Conservation (phyloP, 1,140 invertebrate genomes). For the Conus ventricosus region DNA sequence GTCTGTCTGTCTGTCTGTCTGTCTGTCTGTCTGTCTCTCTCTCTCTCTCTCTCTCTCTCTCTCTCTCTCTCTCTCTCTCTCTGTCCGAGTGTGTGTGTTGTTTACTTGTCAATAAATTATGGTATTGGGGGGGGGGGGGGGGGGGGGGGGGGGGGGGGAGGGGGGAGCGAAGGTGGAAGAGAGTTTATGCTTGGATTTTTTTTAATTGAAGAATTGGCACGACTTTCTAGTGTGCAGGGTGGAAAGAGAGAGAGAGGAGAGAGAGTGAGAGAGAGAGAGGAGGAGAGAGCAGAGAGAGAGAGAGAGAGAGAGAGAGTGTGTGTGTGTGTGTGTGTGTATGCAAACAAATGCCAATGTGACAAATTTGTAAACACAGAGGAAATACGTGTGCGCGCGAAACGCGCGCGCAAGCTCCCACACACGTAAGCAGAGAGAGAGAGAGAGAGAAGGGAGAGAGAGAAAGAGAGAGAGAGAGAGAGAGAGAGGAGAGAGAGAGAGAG, state of each 20-base stretch:
- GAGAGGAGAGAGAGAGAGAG: slow-evolving; percentile 11
- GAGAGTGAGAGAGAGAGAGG: slow-evolving; percentile 14
- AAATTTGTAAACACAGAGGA: no score
- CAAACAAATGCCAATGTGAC: no score
- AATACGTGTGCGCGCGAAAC: no score
- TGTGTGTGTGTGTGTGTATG: no score
- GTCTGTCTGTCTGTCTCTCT: slow-evolving; percentile 27
- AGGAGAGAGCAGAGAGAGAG: not conserved
- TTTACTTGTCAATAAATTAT: no score
- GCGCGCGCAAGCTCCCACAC: no score
- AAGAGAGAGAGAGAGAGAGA: slow-evolving; percentile 24
- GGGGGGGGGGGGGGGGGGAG: no score
- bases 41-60: slow-evolving; percentile 20
- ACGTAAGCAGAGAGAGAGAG: slow-evolving; percentile 21
- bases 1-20: slow-evolving; percentile 8
- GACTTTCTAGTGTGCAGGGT: not conserved
- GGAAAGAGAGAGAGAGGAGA: slow-evolving; percentile 4
- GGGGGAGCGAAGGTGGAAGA: no score
- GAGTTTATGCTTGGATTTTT: no score
- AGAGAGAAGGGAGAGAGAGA: slow-evolving; percentile 18
- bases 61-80: no score
- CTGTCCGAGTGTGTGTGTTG: no score
- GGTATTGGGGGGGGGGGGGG: no score
- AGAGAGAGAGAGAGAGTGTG: slow-evolving; percentile 1
- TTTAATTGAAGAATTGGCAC: not conserved